phyloP scores from a whole-genome alignment of 53 echinoderm and acorn worm species.

The Temnopleurus reevesii region DNA sequence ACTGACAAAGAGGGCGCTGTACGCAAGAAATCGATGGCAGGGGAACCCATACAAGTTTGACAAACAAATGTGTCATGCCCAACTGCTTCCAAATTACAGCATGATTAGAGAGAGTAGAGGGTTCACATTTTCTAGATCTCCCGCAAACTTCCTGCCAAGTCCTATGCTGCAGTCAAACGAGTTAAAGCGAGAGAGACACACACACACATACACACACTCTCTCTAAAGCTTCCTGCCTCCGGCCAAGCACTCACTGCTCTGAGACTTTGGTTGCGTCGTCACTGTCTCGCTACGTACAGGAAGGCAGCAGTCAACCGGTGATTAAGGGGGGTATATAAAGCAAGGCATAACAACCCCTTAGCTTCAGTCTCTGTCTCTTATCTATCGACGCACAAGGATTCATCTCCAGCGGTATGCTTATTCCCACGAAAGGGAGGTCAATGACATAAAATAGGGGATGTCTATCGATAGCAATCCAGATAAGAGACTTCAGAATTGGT shows the following conservation, averaged over 20 bases:
- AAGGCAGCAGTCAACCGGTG: constrained; percentile 4
- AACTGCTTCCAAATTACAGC: neutral
- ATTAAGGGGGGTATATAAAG: constrained; percentile 31
- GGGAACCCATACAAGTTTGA: neutral
- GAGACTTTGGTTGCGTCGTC: constrained; percentile 7
- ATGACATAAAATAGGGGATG: constrained; percentile 15
- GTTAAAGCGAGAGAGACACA: neutral
- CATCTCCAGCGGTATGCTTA: neutral
- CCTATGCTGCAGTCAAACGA: neutral
- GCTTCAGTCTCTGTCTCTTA: constrained; percentile 27
- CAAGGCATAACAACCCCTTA: neutral
- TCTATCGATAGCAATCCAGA: neutral
- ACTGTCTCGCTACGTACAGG: constrained; percentile 33
- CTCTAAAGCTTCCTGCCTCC: constrained; percentile 16
- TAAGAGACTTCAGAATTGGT: neutral
- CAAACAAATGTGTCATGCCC: constrained; percentile 15
- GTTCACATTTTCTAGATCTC: constrained; percentile 8
- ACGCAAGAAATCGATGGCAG: neutral
- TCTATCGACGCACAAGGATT: neutral
- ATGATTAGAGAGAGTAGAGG: neutral
- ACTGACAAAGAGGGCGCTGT: neutral
- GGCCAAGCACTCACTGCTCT: neutral
- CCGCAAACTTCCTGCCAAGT: neutral
- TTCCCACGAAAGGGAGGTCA: neutral
- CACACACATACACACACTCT: constrained; percentile 21